Conservation (phyloP, 2,888 invertebrate genomes). For the Drosophila subsilvestris region DNA sequence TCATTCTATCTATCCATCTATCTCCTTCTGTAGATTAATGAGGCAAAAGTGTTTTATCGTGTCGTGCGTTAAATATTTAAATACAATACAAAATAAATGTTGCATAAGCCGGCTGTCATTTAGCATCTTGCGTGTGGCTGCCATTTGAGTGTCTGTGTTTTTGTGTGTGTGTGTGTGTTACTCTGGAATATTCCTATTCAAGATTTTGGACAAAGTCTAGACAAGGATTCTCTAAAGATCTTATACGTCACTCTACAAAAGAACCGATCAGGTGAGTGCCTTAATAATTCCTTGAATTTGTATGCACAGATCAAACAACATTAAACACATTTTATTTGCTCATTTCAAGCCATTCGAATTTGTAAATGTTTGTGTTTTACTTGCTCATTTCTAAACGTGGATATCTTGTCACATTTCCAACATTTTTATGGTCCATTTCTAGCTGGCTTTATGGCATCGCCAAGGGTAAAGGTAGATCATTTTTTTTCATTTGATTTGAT, state of each 20-base stretch:
- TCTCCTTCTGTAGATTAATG: slow-evolving; percentile 65
- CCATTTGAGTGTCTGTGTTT: slow-evolving; percentile 15
- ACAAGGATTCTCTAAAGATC: slow-evolving; percentile 6
- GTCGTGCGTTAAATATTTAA: slow-evolving; percentile 76
- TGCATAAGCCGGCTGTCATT: slow-evolving; percentile 65
- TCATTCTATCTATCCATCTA: slow-evolving; percentile 1
- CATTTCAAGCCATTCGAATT: slow-evolving; percentile 8
- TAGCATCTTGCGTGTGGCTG: slow-evolving; percentile 44
- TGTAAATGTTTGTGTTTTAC: neutral
- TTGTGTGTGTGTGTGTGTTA: slow-evolving; percentile 11
- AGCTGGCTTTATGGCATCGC: slow-evolving; percentile 14
- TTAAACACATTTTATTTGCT: slow-evolving; percentile 1
- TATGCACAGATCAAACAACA: neutral
- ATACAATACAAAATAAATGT: slow-evolving; percentile 74
- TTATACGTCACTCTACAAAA: neutral
- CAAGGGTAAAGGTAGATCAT: slow-evolving; percentile 28
- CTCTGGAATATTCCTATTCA: neutral
- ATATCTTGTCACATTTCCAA: slow-evolving; percentile 27
- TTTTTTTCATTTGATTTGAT: slow-evolving; percentile 27
- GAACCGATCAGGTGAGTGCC: slow-evolving; percentile 35
- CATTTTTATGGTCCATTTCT: slow-evolving; percentile 40
- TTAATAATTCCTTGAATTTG: neutral
- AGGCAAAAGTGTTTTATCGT: slow-evolving; percentile 78
- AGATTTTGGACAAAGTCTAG: slow-evolving; percentile 17
- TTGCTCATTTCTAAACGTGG: neutral